Evolutionary conservation across 2,113 vertebrate genomes (phyloP), one percentile per base, ranked within the genome.

Genomic region (Xenopus borealis): DNA sequence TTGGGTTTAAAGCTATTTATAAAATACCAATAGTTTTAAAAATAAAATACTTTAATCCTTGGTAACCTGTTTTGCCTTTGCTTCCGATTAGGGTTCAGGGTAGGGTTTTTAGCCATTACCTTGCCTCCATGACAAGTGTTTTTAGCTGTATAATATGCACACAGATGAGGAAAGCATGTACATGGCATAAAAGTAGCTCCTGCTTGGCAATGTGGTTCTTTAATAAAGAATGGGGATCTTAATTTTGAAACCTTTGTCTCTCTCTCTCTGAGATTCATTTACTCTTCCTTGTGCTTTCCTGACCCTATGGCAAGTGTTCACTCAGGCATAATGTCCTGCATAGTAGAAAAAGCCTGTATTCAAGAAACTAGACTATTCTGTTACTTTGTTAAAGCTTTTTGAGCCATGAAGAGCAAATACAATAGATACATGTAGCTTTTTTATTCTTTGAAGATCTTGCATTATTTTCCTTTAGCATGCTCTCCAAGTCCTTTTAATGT

Each of bases 361-460:
- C 81, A 88, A 88, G 90, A 90, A 83, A 85, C 82, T 85, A 82
- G 83, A 85, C 80, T 81, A 80, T 86, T 82, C 80, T 85, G 88
- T 78, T 52, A 75, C 80, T 85, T 89, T 90, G 82, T 88, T 81
- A 88, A 80, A 80, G 83, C 72, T 82, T 86, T 77, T 80, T 92
- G 89, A 92, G 86, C 92, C 82, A 20, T 90, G 88, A 92, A 90
- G 80, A 80, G 75, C 81, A 85, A 83, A 78, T 85, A 91, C 85
- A 92, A 89, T 83, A 79, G 84, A 89, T 83, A 85, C 84, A 80
- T 83, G 80, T 23, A 66, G 72, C 63, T 78, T 50, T 82, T 86
- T 84, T 83, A 67, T 82, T 67, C 72, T 74, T 67, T 80, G 80
- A 87, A 87, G 86, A 85, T 82, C 82, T 87, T 72, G 83, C 90